Conservation (phyloP, 2,113 vertebrate genomes). For the Hydropotes inermis region DNA sequence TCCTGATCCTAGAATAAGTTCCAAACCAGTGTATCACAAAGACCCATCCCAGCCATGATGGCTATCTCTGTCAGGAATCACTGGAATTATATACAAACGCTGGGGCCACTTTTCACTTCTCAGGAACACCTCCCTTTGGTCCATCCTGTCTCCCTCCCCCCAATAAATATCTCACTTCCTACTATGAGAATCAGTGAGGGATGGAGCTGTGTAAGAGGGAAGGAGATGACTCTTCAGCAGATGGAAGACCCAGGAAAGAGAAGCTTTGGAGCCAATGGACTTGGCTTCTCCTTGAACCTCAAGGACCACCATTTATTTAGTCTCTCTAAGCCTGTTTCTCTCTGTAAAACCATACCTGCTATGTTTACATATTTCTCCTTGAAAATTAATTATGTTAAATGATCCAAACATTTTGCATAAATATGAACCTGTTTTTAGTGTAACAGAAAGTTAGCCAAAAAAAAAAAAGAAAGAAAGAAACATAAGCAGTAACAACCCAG, state of each 20-base stretch:
- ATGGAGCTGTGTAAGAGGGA: no score
- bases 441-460: background rate
- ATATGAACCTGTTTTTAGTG: background rate
- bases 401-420: background rate
- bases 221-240: background rate
- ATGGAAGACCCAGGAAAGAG: background rate
- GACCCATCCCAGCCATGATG: background rate
- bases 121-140: background rate
- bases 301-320: fast-evolving
- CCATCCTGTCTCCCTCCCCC: background rate
- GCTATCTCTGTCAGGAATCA: background rate
- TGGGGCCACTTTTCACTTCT: background rate
- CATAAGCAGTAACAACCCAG: background rate
- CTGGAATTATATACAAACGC: background rate
- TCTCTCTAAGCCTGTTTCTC: background rate
- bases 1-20: background rate
- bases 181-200: background rate
- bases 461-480: background rate
- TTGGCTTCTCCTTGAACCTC: no score
- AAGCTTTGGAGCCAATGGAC: no score
- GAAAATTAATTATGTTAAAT: background rate
- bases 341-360: background rate
- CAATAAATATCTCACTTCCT: background rate
- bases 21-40: background rate
- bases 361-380: background rate